Base-by-base conservation (phyloP, 1,140 invertebrate genomes). In the Archivesica marissinica region DNA sequence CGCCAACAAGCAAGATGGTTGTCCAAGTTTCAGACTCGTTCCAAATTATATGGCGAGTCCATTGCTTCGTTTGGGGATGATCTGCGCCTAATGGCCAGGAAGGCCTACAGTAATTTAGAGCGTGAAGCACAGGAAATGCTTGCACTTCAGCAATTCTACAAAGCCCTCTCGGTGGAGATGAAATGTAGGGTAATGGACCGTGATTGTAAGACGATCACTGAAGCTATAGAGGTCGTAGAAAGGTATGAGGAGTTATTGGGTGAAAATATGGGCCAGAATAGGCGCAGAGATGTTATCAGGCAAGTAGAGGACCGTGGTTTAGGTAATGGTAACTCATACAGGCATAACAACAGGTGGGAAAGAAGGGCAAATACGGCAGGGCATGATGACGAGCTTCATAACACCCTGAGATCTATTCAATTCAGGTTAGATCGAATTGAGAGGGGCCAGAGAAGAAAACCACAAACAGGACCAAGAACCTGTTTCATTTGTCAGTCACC, bases 181-280 rank as follows among this genome's bases (percentile, higher is more conserved):
- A 78, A 78, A 64, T 78, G 76, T 33, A 39, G 76, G 44, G 61
- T 54, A 6, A 64, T 78, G 20, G 41, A 78, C 44, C 39, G 47
- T 2, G 59, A 85, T 3, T 78, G 75, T 13, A 56, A 23, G 1
- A 50, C 75, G 17, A 4, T 74, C 2, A n/a, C 59, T 38, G 75
- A 86, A n/a, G 68, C 52, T 41, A 56, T 66, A 20, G 64, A 33
- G 23, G 68, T 79, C 1, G 74, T 74, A 11, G 74, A 85, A 2
- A 76, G 47, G 35, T 85, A 85, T 68, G 82, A 85, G 20, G n/a
- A 41, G 20, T 54, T 76, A 15, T 17, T 56, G 9, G 82, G 82
- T 2, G 35, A 61, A 11, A 20, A 33, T 41, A 15, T 17, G 13
- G 47, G n/a, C 28, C n/a, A 35, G 38, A 0, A 11, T 6, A 38